Percentiles rank a stretch among this genome's conserved stretches.
Evolutionary conservation across 2,797 vertebrate genomes (phyloP).

Genomic region (Platalea minor): DNA sequence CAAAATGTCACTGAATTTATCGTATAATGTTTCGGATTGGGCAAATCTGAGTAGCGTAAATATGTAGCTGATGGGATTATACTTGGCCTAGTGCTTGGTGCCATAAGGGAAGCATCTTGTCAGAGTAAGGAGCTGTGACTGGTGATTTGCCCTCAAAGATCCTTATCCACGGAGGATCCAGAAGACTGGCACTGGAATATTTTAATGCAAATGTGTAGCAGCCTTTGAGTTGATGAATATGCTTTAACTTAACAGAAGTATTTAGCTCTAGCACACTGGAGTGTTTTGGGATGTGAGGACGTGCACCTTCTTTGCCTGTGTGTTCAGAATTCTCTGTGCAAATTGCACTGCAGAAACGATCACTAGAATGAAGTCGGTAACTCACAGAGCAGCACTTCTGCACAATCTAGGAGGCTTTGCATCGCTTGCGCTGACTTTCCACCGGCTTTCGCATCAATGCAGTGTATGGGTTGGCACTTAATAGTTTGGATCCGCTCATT

Average conservation of each 20-base stretch:
- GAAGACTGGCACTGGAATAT: background rate
- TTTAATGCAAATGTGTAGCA: background rate
- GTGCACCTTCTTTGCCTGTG: rapidly evolving
- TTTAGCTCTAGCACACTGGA: background rate
- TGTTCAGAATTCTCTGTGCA: background rate
- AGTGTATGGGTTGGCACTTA: background rate
- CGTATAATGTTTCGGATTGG: background rate
- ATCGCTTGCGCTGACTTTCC: background rate
- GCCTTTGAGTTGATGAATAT: background rate
- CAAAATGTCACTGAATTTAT: background rate
- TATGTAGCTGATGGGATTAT: background rate
- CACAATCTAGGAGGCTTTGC: background rate
- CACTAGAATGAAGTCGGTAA: background rate
- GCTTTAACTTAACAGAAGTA: background rate
- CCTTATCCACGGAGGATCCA: background rate
- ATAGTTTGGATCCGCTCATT: background rate
- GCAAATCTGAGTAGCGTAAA: background rate
- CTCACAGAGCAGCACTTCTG: background rate
- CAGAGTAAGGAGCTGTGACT: background rate
- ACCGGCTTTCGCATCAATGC: background rate
- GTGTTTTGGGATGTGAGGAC: background rate
- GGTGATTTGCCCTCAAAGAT: background rate
- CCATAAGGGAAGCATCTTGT: background rate
- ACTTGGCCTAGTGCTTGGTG: background rate
- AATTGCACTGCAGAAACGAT: background rate